Evolutionary conservation across 2,113 vertebrate species (phyloP).

Genomic region (Lepidothrix coronata): DNA sequence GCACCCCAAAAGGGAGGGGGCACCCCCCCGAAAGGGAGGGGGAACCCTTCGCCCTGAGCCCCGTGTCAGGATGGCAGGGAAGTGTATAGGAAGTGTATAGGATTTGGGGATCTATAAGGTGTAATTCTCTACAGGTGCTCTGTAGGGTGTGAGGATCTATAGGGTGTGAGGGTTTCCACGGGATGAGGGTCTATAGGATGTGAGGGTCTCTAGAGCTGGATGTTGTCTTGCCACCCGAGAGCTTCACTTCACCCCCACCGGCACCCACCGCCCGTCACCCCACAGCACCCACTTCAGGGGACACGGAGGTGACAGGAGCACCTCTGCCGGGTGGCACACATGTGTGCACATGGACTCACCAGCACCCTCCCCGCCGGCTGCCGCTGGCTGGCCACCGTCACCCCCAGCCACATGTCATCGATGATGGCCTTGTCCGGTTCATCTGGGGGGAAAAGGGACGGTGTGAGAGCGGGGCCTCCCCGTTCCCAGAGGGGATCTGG

Average conservation of each 20-base stretch:
- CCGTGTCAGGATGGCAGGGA: accelerated
- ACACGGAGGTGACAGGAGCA: no score
- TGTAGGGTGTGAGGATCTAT: neutral
- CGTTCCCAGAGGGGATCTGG: accelerated
- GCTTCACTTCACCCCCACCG: slow-evolving; percentile 78
- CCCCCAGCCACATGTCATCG: slow-evolving; percentile 96
- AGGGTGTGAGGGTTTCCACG: neutral
- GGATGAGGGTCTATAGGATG: neutral
- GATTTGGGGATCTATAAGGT: neutral
- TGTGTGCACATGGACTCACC: slow-evolving; percentile 74
- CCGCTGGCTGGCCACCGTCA: slow-evolving; percentile 89
- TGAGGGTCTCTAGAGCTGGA: neutral
- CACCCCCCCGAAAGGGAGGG: neutral
- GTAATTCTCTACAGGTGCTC: neutral
- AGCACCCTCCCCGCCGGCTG: slow-evolving; percentile 73
- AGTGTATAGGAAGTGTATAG: neutral
- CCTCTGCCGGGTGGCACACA: neutral
- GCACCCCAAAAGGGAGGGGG: neutral
- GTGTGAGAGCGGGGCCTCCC: neutral
- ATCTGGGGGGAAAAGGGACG: slow-evolving; percentile 47
- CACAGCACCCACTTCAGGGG: neutral
- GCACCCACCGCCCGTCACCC: slow-evolving; percentile 82
- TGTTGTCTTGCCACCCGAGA: neutral
- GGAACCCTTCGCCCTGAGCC: neutral
- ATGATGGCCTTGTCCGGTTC: slow-evolving; percentile 79